These are phyloP conservation scores for Leptinotarsa texana DNA, from an alignment of 1,140 invertebrate species.

Conservation along the genomic window DNA sequence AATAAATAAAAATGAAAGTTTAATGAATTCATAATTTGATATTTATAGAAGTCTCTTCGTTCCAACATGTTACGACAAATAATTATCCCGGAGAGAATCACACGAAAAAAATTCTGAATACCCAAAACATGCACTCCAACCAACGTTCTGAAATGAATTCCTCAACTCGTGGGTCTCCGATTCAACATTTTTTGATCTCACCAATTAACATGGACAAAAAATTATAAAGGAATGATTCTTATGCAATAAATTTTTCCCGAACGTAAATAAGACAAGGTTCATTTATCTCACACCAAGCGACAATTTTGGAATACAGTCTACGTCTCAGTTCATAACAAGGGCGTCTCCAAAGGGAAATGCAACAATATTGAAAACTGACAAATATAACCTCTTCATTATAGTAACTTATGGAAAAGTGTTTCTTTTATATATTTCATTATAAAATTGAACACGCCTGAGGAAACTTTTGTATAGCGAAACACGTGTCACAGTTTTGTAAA, in stretches of 20 bases:
- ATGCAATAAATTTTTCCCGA: conserved; percentile 15
- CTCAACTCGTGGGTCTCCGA: background rate
- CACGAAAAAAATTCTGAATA: background rate
- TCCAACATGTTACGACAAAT: too few species aligned
- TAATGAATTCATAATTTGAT: too few species aligned
- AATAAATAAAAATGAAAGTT: too few species aligned
- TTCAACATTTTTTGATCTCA: conserved; percentile 21
- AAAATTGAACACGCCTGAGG: too few species aligned
- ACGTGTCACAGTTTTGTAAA: too few species aligned
- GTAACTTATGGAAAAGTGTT: too few species aligned
- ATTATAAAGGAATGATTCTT: conserved; percentile 16
- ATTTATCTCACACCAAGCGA: conserved; percentile 21
- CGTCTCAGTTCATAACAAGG: conserved; percentile 2
- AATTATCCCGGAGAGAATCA: too few species aligned
- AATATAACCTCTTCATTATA: too few species aligned
- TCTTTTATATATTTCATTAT: too few species aligned
- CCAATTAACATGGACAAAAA: conserved; percentile 27
- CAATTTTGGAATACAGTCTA: conserved; percentile 10
- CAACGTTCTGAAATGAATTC: conserved; percentile 10
- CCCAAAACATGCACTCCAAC: conserved; percentile 3
- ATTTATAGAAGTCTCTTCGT: too few species aligned
- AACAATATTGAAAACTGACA: too few species aligned
- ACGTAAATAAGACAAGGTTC: conserved; percentile 22
- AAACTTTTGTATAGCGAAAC: too few species aligned
- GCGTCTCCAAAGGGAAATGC: background rate